Conservation (phyloP, 2,888 invertebrate genomes). For the Eledona agricola region DNA sequence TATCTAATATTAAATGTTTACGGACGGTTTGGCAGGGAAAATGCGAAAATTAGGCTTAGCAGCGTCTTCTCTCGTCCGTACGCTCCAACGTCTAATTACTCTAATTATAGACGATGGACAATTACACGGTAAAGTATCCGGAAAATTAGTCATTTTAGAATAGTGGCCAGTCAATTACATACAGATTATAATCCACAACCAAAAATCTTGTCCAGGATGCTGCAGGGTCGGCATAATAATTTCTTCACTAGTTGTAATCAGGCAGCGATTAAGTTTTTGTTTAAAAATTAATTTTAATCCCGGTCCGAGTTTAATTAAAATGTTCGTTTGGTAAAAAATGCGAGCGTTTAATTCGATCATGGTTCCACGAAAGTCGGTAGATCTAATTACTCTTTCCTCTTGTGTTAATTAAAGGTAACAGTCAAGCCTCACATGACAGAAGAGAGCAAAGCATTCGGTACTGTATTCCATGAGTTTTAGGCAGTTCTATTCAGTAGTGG, state of each 20-base stretch:
- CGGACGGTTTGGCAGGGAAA: slow-evolving; percentile 8
- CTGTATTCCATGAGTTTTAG: slow-evolving; percentile 12
- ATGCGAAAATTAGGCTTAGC: slow-evolving; percentile 15
- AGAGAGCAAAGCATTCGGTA: slow-evolving; percentile 11
- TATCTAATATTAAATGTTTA: slow-evolving; percentile 17
- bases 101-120: slow-evolving; percentile 37
- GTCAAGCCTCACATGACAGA: too few relatives aligned
- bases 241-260: slow-evolving; percentile 34
- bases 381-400: too few relatives aligned
- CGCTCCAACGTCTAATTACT: slow-evolving; percentile 36
- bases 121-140: slow-evolving; percentile 36
- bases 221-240: slow-evolving; percentile 24
- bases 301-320: slow-evolving; percentile 25
- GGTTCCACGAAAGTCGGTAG: too few relatives aligned
- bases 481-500: slow-evolving; percentile 7
- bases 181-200: slow-evolving; percentile 27
- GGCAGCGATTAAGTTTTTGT: slow-evolving; percentile 26
- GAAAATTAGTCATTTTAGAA: slow-evolving; percentile 35
- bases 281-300: slow-evolving; percentile 22
- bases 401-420: too few relatives aligned
- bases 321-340: slow-evolving; percentile 19
- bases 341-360: slow-evolving; percentile 21
- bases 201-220: slow-evolving; percentile 21
- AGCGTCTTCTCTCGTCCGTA: slow-evolving; percentile 30
- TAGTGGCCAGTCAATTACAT: slow-evolving; percentile 14